phyloP scores from a whole-genome alignment of 2,888 invertebrate genomes.

The Xiphydria camelus region DNA sequence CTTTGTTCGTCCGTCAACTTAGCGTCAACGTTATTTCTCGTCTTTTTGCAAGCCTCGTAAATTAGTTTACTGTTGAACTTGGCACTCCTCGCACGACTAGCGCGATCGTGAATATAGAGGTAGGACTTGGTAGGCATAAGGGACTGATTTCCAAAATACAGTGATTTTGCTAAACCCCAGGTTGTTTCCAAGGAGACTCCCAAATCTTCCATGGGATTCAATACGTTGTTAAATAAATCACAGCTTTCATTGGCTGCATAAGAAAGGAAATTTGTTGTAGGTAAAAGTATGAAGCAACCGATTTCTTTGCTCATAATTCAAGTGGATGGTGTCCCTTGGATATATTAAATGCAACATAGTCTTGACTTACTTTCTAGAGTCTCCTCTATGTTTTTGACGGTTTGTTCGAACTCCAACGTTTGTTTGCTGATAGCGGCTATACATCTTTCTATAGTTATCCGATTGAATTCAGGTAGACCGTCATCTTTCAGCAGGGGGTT shows the following conservation, averaged over 20 bases:
- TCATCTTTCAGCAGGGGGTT: conserved; percentile 74
- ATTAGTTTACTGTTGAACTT: conserved; percentile 75
- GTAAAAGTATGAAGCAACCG: too few species aligned
- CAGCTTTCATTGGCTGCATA: conserved; percentile 38
- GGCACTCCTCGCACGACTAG: conserved; percentile 71
- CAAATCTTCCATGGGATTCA: conserved; percentile 75
- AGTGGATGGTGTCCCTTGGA: too few species aligned
- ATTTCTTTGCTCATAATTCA: too few species aligned
- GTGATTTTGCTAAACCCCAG: conserved; percentile 84
- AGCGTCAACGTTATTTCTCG: conserved; percentile 56
- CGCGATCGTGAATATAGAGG: conserved; percentile 77
- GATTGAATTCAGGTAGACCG: conserved; percentile 79
- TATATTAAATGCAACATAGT: too few species aligned
- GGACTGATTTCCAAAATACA: conserved; percentile 79
- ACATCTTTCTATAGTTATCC: conserved; percentile 81
- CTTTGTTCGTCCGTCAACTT: conserved; percentile 65
- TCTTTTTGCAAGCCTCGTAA: conserved; percentile 69
- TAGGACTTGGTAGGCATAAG: conserved; percentile 80
- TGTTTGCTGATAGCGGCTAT: conserved; percentile 83
- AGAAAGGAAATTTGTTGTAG: too few species aligned
- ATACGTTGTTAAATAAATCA: conserved; percentile 70
- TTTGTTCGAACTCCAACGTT: conserved; percentile 78
- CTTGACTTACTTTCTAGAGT: conserved; percentile 57
- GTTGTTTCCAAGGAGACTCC: conserved; percentile 77
- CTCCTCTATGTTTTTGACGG: conserved; percentile 71